Evolutionary conservation across 2,888 invertebrate genomes (phyloP).

Genomic region (Dryomyza anilis): DNA sequence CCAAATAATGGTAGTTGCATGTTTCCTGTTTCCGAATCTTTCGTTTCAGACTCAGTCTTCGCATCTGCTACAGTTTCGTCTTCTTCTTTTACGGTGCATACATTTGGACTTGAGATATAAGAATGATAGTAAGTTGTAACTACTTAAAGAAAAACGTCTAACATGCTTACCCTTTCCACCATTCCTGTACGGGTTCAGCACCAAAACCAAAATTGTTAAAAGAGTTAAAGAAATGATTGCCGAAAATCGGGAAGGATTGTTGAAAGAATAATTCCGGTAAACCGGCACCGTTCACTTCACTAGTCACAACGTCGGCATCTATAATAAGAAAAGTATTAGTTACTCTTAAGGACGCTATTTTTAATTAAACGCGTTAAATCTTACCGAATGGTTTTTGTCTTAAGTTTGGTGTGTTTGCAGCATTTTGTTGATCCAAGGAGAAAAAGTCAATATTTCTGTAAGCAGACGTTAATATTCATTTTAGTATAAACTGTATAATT

Average conservation of each 20-base stretch:
- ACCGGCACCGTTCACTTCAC: conserved; percentile 45
- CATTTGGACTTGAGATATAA: conserved; percentile 65
- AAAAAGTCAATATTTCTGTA: too few species aligned
- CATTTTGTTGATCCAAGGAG: too few species aligned
- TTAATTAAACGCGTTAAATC: conserved; percentile 19
- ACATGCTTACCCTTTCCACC: conserved; percentile 58
- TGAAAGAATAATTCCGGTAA: conserved; percentile 52
- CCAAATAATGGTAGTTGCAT: conserved; percentile 47
- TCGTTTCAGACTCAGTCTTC: too few species aligned
- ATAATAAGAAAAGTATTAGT: neutral
- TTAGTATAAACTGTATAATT: too few species aligned
- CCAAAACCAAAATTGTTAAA: conserved; percentile 57
- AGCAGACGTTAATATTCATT: too few species aligned
- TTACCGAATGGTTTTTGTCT: conserved; percentile 53
- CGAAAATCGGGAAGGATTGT: conserved; percentile 57
- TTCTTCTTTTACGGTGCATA: conserved; percentile 65
- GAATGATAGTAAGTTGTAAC: neutral
- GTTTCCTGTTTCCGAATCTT: conserved; percentile 38
- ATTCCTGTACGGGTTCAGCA: conserved; percentile 49
- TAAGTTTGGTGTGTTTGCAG: too few species aligned
- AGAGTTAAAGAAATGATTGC: conserved; percentile 57
- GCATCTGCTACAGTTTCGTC: conserved; percentile 41
- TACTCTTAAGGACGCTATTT: neutral
- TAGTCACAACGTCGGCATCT: conserved; percentile 55
- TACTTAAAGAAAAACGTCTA: neutral